Evolutionary conservation across 2,888 invertebrate species (phyloP), one percentile per base, ranked within the genome.

Genomic region (Ectemnius cavifrons): DNA sequence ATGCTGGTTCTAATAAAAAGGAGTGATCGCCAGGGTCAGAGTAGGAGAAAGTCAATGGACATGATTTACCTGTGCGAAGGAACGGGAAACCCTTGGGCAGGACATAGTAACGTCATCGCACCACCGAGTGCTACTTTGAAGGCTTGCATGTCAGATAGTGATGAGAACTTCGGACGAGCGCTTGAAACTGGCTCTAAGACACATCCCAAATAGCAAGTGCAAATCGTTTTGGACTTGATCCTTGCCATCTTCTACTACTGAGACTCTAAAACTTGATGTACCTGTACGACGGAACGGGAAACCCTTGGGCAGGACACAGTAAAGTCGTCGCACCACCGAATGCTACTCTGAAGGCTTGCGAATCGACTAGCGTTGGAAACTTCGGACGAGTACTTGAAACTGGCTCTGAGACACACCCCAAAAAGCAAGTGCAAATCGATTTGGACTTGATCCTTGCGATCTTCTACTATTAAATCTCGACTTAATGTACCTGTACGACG

Each of bases 321-420:
- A 93, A 82, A 69, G 92, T 92, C 86, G 92, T 89, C 81, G 91
- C 90, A 75, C 89, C 90, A 85, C 87, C 84, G 74, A 89, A 87
- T 71, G 78, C 79, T 75, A 90, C 87, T 85, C 88, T 89, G 84
- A 91, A 91, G 27, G 89, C 86, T 80, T 91, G 91, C 49, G 87
- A 91, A 73, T 92, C 90, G 69, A 90, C 92, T 79, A 92, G 91
- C 83, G 94, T 92, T 77, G 93, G 92, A 84, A 94, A 93, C 91
- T 94, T 94, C 65, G 94, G 94, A 71, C 92, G 92, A 56, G 94
- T 92, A 85, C 93, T 93, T 76, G 93, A 93, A 73, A 94, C 92
- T 8, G 94, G 94, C 89, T 93, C 91, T 93, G 90, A 59, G 65
- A n/a, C 70, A 80, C 60, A 79, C 37, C 59, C 59, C 47, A 66